Evolutionary conservation across 1,140 invertebrate genomes (phyloP).

Genomic region (Megathymus violae): DNA sequence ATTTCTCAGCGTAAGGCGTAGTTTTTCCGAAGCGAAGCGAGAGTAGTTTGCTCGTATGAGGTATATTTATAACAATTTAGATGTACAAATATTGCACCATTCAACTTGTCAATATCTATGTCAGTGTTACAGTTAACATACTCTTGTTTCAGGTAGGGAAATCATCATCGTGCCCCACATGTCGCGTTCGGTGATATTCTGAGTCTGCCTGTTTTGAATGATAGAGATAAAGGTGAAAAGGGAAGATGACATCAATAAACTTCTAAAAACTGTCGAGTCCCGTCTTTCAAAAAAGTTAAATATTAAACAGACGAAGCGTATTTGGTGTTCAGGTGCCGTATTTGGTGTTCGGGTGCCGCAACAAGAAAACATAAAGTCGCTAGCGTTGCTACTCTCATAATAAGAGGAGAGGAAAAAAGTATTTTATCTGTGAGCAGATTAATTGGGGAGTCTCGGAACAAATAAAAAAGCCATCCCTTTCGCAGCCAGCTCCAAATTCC

Average conservation of each 20-base stretch:
- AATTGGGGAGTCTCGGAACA: constrained; percentile 24
- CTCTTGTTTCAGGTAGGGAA: background rate
- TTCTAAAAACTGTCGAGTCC: too few species aligned
- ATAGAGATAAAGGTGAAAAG: background rate
- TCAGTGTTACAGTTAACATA: background rate
- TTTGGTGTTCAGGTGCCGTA: too few species aligned
- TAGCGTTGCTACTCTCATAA: constrained; percentile 11
- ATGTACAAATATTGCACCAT: too few species aligned
- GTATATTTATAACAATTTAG: too few species aligned
- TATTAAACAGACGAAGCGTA: background rate
- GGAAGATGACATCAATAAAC: background rate
- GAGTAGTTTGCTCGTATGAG: too few species aligned
- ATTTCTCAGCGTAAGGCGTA: too few species aligned
- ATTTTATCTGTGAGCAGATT: constrained; percentile 30
- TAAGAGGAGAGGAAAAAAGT: constrained; percentile 16
- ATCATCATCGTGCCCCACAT: too few species aligned
- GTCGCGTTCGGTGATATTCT: background rate
- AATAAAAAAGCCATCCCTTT: constrained; percentile 23
- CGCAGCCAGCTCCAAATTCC: constrained; percentile 20
- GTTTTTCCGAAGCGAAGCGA: too few species aligned
- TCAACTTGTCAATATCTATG: too few species aligned
- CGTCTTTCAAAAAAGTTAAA: too few species aligned
- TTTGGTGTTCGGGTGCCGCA: background rate
- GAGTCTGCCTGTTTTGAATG: background rate
- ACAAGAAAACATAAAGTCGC: constrained; percentile 16